Evolutionary conservation across 64 coral and sea anemone genomes (phyloP).

Genomic region (Actinia equina): DNA sequence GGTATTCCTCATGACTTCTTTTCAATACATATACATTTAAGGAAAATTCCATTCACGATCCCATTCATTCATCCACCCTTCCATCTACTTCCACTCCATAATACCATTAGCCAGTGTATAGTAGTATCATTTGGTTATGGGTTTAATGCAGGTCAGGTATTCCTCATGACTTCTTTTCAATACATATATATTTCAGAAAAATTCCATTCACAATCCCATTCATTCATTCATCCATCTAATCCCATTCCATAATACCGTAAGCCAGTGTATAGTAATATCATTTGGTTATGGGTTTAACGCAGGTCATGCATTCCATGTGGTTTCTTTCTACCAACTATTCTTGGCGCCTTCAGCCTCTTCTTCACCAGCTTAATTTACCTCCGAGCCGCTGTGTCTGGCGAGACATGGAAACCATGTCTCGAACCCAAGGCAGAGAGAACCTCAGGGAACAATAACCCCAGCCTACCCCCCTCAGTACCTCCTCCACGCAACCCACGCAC

Average conservation of each 20-base stretch:
- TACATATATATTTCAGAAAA: too few species aligned
- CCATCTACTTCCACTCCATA: not conserved
- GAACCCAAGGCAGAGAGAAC: slow-evolving; percentile 25
- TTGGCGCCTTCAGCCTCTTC: slow-evolving; percentile 83
- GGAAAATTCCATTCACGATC: too few species aligned
- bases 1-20: too few species aligned
- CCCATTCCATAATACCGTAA: not conserved
- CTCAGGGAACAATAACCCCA: slow-evolving; percentile 15
- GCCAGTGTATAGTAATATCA: not conserved
- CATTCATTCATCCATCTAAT: not conserved
- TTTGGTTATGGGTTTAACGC: slow-evolving; percentile 6
- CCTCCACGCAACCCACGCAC: slow-evolving; percentile 69
- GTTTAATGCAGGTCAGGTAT: slow-evolving; percentile 54
- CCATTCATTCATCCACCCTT: too few species aligned
- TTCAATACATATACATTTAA: too few species aligned
- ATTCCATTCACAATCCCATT: not conserved
- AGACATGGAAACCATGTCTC: slow-evolving; percentile 88
- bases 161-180: slow-evolving; percentile 59
- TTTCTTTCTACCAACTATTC: slow-evolving; percentile 88
- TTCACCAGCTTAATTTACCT: slow-evolving; percentile 98
- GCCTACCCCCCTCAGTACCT: slow-evolving; percentile 67
- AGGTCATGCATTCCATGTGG: slow-evolving; percentile 73
- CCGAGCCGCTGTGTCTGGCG: slow-evolving; percentile 89
- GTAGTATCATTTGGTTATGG: not conserved
- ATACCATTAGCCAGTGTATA: not conserved